These are phyloP conservation scores for Euleptes europaea DNA, from an alignment of 2,113 vertebrate genomes.

Conservation along the genomic window DNA sequence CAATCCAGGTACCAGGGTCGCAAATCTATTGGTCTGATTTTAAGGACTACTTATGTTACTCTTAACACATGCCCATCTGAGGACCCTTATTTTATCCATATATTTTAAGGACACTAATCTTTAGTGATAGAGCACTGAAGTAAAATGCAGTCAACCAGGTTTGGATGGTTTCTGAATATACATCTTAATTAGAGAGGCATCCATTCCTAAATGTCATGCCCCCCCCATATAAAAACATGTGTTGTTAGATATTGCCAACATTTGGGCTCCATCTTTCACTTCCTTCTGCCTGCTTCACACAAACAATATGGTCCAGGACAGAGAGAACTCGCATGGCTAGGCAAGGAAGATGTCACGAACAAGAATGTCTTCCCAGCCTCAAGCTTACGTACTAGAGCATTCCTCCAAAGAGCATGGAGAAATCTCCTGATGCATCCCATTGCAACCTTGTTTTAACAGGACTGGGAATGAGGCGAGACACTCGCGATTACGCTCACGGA, in stretches of 20 bases:
- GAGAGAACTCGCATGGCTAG: background rate
- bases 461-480: conserved; percentile 82
- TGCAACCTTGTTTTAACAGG: conserved; percentile 73
- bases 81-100: background rate
- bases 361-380: background rate
- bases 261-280: background rate
- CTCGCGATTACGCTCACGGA: conserved; percentile 84
- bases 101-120: background rate
- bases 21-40: background rate
- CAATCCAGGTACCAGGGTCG: background rate
- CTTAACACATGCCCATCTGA: background rate
- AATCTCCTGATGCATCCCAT: conserved; percentile 80
- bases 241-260: too few species aligned
- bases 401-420: conserved; percentile 91
- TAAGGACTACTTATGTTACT: background rate
- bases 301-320: background rate
- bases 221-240: too few species aligned
- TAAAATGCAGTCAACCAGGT: background rate
- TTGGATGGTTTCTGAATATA: background rate
- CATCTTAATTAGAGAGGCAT: background rate
- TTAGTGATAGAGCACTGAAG: background rate
- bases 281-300: background rate
- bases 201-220: background rate
- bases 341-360: background rate
- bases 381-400: conserved; percentile 80